Conservation (phyloP, 2,797 vertebrate species). For the Eulemur mongoz region DNA sequence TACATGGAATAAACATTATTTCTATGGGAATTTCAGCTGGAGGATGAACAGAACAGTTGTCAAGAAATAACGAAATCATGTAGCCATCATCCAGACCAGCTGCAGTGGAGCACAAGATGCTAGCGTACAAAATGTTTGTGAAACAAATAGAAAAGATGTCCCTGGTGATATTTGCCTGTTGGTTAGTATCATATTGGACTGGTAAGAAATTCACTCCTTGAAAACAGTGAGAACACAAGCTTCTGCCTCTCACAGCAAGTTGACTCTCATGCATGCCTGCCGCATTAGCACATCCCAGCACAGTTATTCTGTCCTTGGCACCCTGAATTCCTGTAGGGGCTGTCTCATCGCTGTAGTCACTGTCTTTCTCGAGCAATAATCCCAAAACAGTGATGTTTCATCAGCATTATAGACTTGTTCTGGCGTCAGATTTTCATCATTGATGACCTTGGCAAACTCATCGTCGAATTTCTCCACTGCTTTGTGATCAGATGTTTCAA, state of each 20-base stretch:
- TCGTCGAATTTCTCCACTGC: not conserved
- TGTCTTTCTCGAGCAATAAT: not conserved
- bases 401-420: not conserved
- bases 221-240: not conserved
- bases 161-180: not conserved
- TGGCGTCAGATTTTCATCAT: not conserved
- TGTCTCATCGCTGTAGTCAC: not conserved
- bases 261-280: not conserved
- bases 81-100: not conserved
- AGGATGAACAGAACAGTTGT: not conserved
- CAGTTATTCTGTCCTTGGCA: not conserved
- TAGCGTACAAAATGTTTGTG: not conserved
- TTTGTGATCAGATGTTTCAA: not conserved
- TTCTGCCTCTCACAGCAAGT: not conserved
- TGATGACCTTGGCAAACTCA: not conserved
- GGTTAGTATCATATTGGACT: not conserved
- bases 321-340: not conserved
- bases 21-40: not conserved
- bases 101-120: not conserved
- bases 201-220: not conserved
- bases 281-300: not conserved
- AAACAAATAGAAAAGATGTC: not conserved
- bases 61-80: not conserved
- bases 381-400: not conserved
- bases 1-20: not conserved